Evolutionary conservation across 2,888 invertebrate species (phyloP), one percentile per base, ranked within the genome.

Genomic region (Syritta pipiens): DNA sequence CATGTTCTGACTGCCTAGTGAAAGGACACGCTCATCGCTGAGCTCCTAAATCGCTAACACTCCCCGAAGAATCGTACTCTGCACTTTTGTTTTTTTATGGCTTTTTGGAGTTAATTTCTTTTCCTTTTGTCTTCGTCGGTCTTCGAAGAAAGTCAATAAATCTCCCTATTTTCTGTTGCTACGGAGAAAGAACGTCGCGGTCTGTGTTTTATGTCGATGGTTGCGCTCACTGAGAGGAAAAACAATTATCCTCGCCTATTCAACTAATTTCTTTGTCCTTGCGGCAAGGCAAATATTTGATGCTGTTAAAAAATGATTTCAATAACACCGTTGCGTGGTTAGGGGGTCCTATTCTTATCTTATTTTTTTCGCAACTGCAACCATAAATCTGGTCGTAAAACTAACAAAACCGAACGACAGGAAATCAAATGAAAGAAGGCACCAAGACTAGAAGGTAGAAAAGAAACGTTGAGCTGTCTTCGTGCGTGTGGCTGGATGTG

Each of bases 231-330:
- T 12, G 37, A 65, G 22, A 65, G 22, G 37, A n/a, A 77, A 74
- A 68, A 74, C 68, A 79, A 74, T 79, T 79, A 79, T 68, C 62
- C 28, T 62, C 79, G 74, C 49, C 55, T 67, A 74, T 79, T 79
- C 74, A 74, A 48, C 74, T 74, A 79, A 79, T 79, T 79, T 79
- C 74, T 74, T 79, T 79, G 67, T 68, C 55, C 67, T 79, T 77
- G 77, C 65, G 72, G 76, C 59, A 60, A 65, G 65, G 65, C 40
- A 65, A 60, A 71, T 65, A 44, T 59, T 59, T 20, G 20, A 51
- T 57, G 57, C 49, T 57, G 57, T 37, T 57, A 53, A 68, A 60
- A 71, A 28, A 55, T 48, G 17, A 60, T 40, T 40, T 51, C 53
- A 65, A 77, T 72, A 72, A 72, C 55, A 48, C 63, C 53, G 53